Evolutionary conservation across 1,140 invertebrate genomes (phyloP), one percentile per base, ranked within the genome.

Genomic region (Gonatopus flavifemur): DNA sequence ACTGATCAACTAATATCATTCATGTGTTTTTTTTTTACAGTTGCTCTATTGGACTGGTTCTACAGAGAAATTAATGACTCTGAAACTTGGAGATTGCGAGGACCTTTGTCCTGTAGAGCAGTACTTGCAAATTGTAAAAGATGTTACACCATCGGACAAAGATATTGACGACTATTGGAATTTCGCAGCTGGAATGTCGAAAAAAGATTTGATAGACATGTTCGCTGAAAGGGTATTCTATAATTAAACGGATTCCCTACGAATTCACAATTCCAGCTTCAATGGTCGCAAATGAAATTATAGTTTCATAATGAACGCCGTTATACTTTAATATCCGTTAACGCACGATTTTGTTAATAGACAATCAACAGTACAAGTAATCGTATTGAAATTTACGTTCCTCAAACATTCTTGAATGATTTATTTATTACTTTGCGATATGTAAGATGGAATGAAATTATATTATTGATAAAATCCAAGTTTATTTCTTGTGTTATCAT

Each of bases 31-130:
- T 21, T 15, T 15, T 40, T 9, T 1, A 35, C 3, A 61, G 59
- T 38, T 61, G 25, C 6, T 56, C 3, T 12, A 38, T 0, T 61
- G 59, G 58, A 55, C 36, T 1, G 66, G 66, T 12, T 25, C 20
- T 6, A 56, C 62, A 2, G 22, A 39, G 19, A 9, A 52, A 16
- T 39, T 56, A 12, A 39, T 63, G 41, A 20, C 55, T 16, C 25
- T 73, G 5, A 55, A 59, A 33, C 57, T 78, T 36, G 52, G 63
- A 7, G 43, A 38, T 2, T 69, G 69, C 32, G 57, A 60, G 0
- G 54, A 67, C 22, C 54, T 70, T 48, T 77, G 74, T 43, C 57
- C 67, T 13, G 43, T 76, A 5, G 58, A 74, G 4, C 60, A 60
- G 24, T 77, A 75, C 41, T 42, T 70, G 2, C 20, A 62, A 8